A percentile compares a stretch with the other conserved stretches of the same genome.
phyloP scores from a whole-genome alignment of 2,888 invertebrate genomes.

The Patella pellucida region DNA sequence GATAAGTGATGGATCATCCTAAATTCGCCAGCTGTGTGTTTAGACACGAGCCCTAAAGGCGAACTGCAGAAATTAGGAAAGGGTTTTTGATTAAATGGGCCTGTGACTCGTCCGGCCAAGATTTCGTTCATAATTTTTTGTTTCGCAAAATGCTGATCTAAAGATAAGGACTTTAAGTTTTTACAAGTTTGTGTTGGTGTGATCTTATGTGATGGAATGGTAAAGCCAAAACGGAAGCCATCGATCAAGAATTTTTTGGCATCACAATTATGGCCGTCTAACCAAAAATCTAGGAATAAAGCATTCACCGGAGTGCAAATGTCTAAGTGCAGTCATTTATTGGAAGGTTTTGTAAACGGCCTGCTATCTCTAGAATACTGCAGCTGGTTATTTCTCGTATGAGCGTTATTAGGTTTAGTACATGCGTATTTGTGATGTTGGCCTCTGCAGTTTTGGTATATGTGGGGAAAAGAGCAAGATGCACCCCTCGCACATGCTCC shows the following conservation, averaged over 20 bases:
- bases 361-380: neutral
- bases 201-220: neutral
- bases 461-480: neutral
- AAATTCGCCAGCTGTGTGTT: slow-evolving; percentile 7
- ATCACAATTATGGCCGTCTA: neutral
- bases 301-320: neutral
- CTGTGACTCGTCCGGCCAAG: neutral
- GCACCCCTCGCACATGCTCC: neutral
- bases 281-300: neutral
- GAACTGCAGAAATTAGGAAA: neutral
- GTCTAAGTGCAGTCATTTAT: neutral
- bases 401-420: neutral
- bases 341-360: neutral
- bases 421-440: neutral
- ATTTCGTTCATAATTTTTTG: neutral
- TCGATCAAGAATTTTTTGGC: slow-evolving; percentile 3
- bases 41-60: no score
- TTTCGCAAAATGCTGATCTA: neutral
- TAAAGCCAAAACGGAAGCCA: neutral
- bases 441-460: neutral
- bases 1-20: slow-evolving; percentile 24
- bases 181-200: neutral
- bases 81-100: neutral
- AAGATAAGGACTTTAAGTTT: neutral
- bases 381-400: neutral